Percentiles rank a stretch among this genome's conserved stretches.
Evolutionary conservation across 1,140 invertebrate genomes (phyloP).

Genomic region (Magallana gigas): DNA sequence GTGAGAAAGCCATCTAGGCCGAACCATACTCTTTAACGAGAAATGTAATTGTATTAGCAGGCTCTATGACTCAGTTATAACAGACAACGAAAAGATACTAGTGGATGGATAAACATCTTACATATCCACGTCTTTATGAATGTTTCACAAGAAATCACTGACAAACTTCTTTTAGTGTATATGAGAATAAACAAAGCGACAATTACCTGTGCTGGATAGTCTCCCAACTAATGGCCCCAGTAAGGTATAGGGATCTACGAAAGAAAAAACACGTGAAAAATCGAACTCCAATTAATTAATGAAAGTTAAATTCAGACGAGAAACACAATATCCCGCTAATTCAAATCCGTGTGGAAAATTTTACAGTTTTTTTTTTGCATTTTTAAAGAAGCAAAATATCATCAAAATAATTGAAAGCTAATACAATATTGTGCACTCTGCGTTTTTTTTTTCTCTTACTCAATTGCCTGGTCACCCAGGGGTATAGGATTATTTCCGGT

Average conservation of each 20-base stretch:
- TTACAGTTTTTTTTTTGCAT: no score
- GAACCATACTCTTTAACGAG: no score
- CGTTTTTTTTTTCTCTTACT: constrained; percentile 10
- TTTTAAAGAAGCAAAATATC: neutral
- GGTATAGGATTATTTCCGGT: constrained; percentile 39
- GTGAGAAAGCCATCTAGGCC: no score
- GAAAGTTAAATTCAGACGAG: neutral
- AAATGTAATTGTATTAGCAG: no score
- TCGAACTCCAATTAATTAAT: neutral
- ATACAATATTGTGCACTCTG: neutral
- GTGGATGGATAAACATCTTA: no score
- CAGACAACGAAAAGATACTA: no score
- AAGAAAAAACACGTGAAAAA: neutral
- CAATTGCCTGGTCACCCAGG: neutral
- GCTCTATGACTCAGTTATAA: no score
- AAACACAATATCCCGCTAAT: neutral
- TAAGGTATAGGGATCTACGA: constrained; percentile 64
- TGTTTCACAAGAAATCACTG: no score
- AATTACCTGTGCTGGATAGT: constrained; percentile 61
- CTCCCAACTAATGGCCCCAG: constrained; percentile 60
- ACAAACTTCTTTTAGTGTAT: no score
- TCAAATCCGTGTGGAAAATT: neutral
- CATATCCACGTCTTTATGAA: no score
- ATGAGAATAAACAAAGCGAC: no score
- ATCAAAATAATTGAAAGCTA: constrained; percentile 5